Base-by-base conservation (phyloP, 2,797 vertebrate species). In the Acanthis flammea region DNA sequence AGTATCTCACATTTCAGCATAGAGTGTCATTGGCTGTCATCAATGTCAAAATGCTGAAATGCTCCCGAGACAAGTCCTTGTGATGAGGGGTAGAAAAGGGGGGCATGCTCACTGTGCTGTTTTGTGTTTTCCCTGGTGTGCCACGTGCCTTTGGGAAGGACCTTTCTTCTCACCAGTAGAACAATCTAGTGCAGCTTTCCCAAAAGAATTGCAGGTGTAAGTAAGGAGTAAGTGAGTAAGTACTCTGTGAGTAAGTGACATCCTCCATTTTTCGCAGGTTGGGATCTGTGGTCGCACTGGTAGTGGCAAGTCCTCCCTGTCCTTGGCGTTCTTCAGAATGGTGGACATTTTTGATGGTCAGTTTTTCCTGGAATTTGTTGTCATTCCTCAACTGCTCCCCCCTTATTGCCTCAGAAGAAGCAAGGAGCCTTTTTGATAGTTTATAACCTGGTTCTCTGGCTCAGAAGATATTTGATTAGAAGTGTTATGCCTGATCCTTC, bases 261-360 rank as follows among this genome's bases (percentile, higher is more conserved):
- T 39, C 27, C 48, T 79, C 31, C 27, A 44, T 91, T 73, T 41
- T 82, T 79, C 87, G 7, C 86, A 99, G 99, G 99, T 99, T 96
- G 99, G 99, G 44, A 99, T 99, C 97, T 99, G 99, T 23, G 99
- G 99, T 8, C 99, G 99, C 42, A 99, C 99, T 0, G 99, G 99
- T 95, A 99, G 99, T 1, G 99, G 99, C 70, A 99, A 99, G 95
- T 99, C 99, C 2, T 99, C 99, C 1, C 96, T 99, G 66, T 99
- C 99, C 5, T 96, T 99, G 98, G 99, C 99, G 0, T 99, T 99
- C 96, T 99, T 99, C 99, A 98, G 99, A 95, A 99, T 99, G 99
- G 99, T 99, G 92, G 99, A 99, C 63, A 99, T 99, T 86, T 99
- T 99, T 94, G 99, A 99, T 95, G 99, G 99, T 99, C 92, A 97